Base-by-base conservation (phyloP, 2,888 invertebrate species). In the Amphipyra berbera region DNA sequence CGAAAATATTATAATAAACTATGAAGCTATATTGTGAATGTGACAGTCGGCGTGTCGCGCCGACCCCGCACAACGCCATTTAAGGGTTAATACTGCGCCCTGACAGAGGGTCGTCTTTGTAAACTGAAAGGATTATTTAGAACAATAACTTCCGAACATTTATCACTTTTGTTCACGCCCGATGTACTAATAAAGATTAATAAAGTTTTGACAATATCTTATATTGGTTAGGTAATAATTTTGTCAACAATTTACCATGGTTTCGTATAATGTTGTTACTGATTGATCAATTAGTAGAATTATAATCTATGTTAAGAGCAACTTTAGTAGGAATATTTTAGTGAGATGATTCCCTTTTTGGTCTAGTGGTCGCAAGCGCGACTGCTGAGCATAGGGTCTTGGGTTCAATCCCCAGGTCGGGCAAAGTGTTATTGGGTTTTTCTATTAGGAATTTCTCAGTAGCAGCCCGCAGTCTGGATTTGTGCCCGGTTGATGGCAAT, bases 1-100 rank as follows among this genome's bases (percentile, higher is more conserved):
- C 86, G 87, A 89, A 92, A 93, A 93, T 93, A 94, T 94, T 92
- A 92, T 92, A 93, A 92, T 92, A 92, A 93, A 92, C 86, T 93
- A 90, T 90, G 88, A 89, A 88, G 90, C 88, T 88, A 88, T 93
- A 92, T 94, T 93, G 89, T 94, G 92, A 89, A 89, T 90, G 88
- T 93, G 94, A 93, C 94, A 93, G 92, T 89, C 88, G 91, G 92
- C 93, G 92, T 94, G 93, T 88, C 92, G 86, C 81, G 79, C 83
- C 87, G 21, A 21, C 90, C 92, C 87, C 81, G 73, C 82, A 82
- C 83, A 67, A 84, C 81, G 82, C 82, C 82, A 83, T 88, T 90
- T 90, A 89, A 90, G 92, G 93, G 92, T 91, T 91, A 89, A 89
- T 82, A 81, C 81, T 65, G 81, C 74, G 60, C 82, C 73, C 78